phyloP scores from a whole-genome alignment of 1,140 invertebrate genomes.

The Spodoptera litura region DNA sequence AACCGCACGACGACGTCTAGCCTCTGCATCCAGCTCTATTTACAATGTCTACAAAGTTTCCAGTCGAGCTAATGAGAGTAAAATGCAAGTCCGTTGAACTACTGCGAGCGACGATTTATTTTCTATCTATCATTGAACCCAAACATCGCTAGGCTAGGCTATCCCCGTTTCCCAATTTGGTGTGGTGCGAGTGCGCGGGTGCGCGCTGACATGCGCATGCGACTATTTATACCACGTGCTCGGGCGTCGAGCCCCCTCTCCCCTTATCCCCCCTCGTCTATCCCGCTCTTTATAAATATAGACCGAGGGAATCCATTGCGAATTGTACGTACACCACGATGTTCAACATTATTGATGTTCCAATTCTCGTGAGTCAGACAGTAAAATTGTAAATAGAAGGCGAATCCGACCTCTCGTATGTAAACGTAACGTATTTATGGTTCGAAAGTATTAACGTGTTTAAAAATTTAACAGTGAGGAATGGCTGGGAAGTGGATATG shows the following conservation, averaged over 20 bases:
- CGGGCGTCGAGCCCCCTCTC: constrained; percentile 38
- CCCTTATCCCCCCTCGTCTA: constrained; percentile 50
- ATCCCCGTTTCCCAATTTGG: constrained; percentile 76
- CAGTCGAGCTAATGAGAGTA: constrained; percentile 5
- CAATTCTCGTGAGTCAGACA: constrained; percentile 41
- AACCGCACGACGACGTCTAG: constrained; percentile 11
- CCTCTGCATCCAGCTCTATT: neutral
- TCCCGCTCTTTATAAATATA: constrained; percentile 73
- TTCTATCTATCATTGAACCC: constrained; percentile 40
- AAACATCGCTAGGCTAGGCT: constrained; percentile 43
- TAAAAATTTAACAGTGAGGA: constrained; percentile 2
- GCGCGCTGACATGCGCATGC: constrained; percentile 63
- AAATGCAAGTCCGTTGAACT: neutral
- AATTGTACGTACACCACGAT: constrained; percentile 59
- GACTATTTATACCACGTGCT: constrained; percentile 76
- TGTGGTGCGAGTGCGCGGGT: constrained; percentile 59
- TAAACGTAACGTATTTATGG: constrained; percentile 32
- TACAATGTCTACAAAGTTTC: constrained; percentile 34
- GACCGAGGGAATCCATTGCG: constrained; percentile 72
- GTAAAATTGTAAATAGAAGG: constrained; percentile 44
- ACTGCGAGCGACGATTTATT: constrained; percentile 13
- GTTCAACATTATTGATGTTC: constrained; percentile 41
- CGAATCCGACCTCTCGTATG: constrained; percentile 15
- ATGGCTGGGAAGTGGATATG: too few species aligned
- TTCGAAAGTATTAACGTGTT: constrained; percentile 5